Percentiles rank a stretch among this genome's conserved stretches.
These are phyloP conservation scores for Drosophila falleni DNA, from an alignment of 2,888 invertebrate species.

Conservation along the genomic window DNA sequence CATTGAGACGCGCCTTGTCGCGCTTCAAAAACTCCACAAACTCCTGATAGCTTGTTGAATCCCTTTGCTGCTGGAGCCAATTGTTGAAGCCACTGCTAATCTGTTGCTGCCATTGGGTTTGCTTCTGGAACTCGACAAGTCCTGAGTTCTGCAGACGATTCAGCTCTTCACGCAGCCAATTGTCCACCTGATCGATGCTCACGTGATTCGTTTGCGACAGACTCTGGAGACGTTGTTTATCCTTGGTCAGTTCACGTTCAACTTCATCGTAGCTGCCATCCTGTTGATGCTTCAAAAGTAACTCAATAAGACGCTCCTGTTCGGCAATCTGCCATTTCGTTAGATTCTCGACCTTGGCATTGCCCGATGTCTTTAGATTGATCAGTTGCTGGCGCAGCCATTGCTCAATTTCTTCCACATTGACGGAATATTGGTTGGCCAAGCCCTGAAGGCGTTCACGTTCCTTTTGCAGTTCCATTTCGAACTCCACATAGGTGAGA, in stretches of 20 bases:
- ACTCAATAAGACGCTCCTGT: conserved; percentile 79
- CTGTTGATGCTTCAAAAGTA: conserved; percentile 78
- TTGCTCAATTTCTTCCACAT: conserved; percentile 81
- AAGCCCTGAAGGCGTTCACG: conserved; percentile 74
- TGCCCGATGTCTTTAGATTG: conserved; percentile 79
- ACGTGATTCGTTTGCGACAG: conserved; percentile 79
- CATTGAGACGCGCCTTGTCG: conserved; percentile 74
- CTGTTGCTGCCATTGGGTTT: conserved; percentile 80
- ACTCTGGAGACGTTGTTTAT: conserved; percentile 70
- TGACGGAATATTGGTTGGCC: conserved; percentile 80
- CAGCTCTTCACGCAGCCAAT: conserved; percentile 78
- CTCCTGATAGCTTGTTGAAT: conserved; percentile 71
- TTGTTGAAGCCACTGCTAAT: conserved; percentile 78
- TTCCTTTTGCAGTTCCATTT: conserved; percentile 80
- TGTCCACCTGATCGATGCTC: conserved; percentile 78
- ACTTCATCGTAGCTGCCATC: conserved; percentile 76
- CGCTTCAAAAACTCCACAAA: conserved; percentile 76
- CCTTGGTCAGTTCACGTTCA: conserved; percentile 72
- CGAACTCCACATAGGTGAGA: conserved; percentile 79
- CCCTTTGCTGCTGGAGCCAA: conserved; percentile 75
- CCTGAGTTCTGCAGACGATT: conserved; percentile 74
- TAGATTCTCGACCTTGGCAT: conserved; percentile 79
- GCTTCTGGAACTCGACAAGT: conserved; percentile 70
- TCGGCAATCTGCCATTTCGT: conserved; percentile 82
- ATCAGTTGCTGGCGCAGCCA: conserved; percentile 83